A percentile compares a stretch with the other conserved stretches of the same genome.
These are phyloP conservation scores for Papilio polytes DNA, from an alignment of 1,140 invertebrate species.

Conservation along the genomic window DNA sequence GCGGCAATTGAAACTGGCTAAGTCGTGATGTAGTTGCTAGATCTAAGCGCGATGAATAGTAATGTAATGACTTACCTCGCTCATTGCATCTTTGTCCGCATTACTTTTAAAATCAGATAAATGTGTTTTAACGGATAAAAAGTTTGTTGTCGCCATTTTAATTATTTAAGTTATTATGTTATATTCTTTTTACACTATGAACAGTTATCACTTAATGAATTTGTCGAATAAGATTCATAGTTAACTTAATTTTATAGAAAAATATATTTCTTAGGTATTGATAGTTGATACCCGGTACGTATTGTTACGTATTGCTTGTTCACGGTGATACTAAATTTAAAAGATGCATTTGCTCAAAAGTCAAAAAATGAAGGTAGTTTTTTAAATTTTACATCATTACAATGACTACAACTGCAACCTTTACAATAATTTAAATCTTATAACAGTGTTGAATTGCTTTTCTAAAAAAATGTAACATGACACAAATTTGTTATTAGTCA, in stretches of 20 bases:
- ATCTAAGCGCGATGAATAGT: conserved; percentile 9
- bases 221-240: conserved; percentile 25
- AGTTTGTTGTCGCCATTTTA: conserved; percentile 75
- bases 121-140: conserved; percentile 79
- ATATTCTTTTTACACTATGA: conserved; percentile 44
- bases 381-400: conserved; percentile 20
- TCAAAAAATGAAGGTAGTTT: conserved; percentile 51
- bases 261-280: conserved; percentile 40
- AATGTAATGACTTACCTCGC: conserved; percentile 72
- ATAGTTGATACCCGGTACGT: conserved; percentile 51
- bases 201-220: conserved; percentile 3
- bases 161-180: conserved; percentile 53
- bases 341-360: conserved; percentile 6
- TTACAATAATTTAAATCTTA: neutral
- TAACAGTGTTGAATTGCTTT: neutral
- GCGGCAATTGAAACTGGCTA: conserved; percentile 43
- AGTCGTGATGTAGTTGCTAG: neutral
- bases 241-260: conserved; percentile 38
- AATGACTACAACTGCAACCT: neutral
- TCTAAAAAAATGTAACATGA: neutral
- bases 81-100: conserved; percentile 79
- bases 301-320: conserved; percentile 57
- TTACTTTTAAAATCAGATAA: conserved; percentile 78
- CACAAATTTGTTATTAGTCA: neutral
- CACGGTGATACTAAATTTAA: conserved; percentile 43